Base-by-base conservation (phyloP, 37 sponge, comb jelly and placozoan species). In the Geodia barretti region DNA sequence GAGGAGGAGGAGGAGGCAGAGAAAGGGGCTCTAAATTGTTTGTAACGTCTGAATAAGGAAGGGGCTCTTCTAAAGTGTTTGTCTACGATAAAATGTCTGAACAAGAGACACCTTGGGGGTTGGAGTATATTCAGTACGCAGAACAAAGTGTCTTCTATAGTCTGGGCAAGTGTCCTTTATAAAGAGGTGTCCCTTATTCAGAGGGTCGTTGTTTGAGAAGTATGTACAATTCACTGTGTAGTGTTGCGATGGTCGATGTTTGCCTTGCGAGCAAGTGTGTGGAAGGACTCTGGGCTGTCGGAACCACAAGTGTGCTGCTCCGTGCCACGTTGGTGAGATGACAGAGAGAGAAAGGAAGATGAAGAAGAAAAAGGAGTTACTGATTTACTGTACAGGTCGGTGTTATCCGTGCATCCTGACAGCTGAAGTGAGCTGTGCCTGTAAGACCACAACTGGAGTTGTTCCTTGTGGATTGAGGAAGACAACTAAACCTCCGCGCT, bases 191-290 rank as follows among this genome's bases (percentile, higher is more conserved):
- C n/a, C n/a, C n/a, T n/a, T n/a, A n/a, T n/a, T n/a, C n/a, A n/a
- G n/a, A n/a, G n/a, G n/a, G n/a, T n/a, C n/a, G n/a, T n/a, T n/a
- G n/a, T n/a, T n/a, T n/a, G n/a, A n/a, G n/a, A n/a, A n/a, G n/a
- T n/a, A n/a, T n/a, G n/a, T n/a, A n/a, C n/a, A n/a, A n/a, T n/a
- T n/a, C n/a, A n/a, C 68, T 47, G 66, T 17, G 20, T 36, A 95
- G 97, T 96, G 97, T 47, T 96, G 97, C 85, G 89, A 84, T 87
- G 95, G 91, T 33, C 35, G 83, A n/a, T 96, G 97, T 69, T 88
- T 86, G 33, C 86, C 96, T 3, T 97, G 98, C 86, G 89, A 92
- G 66, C 84, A 92, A 69, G 39, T 63, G 24, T 97, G 98, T 87
- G 88, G 91, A 11, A 74, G 83, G 36, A 37, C 59, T 3, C 79